These are phyloP conservation scores for Nothocercus julius DNA, from an alignment of 2,113 vertebrate species.

Conservation along the genomic window DNA sequence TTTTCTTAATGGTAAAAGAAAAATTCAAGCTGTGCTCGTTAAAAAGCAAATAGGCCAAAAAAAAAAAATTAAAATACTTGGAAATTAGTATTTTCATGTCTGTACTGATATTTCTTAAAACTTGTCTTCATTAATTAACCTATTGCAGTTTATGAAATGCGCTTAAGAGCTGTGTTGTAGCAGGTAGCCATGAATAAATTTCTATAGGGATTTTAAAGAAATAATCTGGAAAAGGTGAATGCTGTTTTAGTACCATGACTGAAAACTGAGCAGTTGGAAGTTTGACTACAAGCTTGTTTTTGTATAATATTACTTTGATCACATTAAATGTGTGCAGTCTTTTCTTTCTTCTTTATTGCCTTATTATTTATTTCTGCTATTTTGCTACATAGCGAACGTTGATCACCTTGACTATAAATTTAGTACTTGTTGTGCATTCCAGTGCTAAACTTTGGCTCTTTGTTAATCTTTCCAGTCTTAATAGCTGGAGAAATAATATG, in stretches of 20 bases:
- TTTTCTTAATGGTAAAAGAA: not conserved
- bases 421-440: not conserved
- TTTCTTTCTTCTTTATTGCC: not conserved
- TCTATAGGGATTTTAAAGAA: no score
- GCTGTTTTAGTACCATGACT: not conserved
- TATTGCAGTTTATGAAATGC: not conserved
- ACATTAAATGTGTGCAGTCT: not conserved
- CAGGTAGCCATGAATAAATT: not conserved
- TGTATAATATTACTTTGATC: not conserved
- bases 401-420: not conserved
- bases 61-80: not conserved
- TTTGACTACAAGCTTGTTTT: not conserved
- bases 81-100: not conserved
- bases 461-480: not conserved
- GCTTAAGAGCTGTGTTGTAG: not conserved
- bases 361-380: not conserved
- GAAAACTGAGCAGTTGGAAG: not conserved
- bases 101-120: fast-evolving
- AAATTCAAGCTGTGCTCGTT: fast-evolving
- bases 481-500: not conserved
- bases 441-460: not conserved
- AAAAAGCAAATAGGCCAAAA: not conserved
- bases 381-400: not conserved
- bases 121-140: not conserved
- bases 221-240: not conserved